Base-by-base conservation (phyloP, 2,797 vertebrate genomes). In the Pangasius mekongensis region DNA sequence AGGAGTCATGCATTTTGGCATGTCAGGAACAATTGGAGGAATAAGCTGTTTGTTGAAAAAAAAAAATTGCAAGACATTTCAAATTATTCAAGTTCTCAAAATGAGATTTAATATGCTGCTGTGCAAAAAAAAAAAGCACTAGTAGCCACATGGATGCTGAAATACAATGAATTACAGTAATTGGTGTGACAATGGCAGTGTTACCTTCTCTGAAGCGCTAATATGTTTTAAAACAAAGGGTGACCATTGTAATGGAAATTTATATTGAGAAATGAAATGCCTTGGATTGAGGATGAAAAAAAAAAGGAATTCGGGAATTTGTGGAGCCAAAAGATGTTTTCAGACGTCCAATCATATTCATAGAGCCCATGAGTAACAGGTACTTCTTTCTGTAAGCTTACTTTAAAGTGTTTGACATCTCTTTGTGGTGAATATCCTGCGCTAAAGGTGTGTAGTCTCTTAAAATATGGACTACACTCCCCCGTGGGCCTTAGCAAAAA, bases 401-500 rank as follows among this genome's bases (percentile, higher is more conserved):
- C 76, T 85, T 43, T 80, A 66, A 88, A 66, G 64, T 73, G 43
- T 85, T 20, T 82, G 36, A 47, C 60, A 85, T 82, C 20, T 39
- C 27, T 85, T 76, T 76, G n/a, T 74, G 54, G 76, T 67, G 85
- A 82, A 92, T 93, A 89, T 91, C 85, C 86, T 90, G 90, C 81
- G 91, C 92, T 90, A 89, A 93, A 92, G 94, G 91, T 82, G 33
- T 87, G 89, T 62, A 91, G 91, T 83, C 91, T 91, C 90, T 90
- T 85, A 90, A 86, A 84, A 78, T 85, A 66, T 85, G 67, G 82
- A 18, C 67, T 80, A 84, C 80, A 64, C 73, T 78, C 92, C 94
- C 94, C 91, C 91, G 88, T 90, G 92, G 92, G 94, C 92, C 92
- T 92, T 39, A 85, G 90, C 93, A 92, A 92, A 92, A 94, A 80